Evolutionary conservation across 2,888 invertebrate genomes (phyloP).

Genomic region (Drosophila falleni): DNA sequence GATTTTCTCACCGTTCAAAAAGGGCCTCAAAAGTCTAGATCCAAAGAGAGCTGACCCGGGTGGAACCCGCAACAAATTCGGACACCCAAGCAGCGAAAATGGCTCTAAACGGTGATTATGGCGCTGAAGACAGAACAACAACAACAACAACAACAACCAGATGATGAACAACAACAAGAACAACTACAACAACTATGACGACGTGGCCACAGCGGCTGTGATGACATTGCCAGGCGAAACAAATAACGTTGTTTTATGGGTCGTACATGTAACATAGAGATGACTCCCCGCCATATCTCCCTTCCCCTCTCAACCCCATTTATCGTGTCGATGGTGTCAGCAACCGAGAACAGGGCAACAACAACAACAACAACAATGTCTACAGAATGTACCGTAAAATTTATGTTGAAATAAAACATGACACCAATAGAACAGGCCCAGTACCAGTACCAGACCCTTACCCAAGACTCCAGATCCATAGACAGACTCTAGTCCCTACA

Average conservation of each 20-base stretch:
- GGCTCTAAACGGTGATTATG: constrained; percentile 72
- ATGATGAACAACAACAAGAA: not conserved
- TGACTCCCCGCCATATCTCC: constrained; percentile 9
- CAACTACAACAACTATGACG: constrained; percentile 23
- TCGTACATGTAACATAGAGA: constrained; percentile 59
- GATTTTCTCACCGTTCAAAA: constrained; percentile 59
- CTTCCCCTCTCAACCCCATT: not conserved
- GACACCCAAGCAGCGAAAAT: constrained; percentile 71
- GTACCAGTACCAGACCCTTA: constrained; percentile 4
- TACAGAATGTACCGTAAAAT: constrained; percentile 59
- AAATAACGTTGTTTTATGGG: constrained; percentile 71
- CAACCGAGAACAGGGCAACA: constrained; percentile 22
- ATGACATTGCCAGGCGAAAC: constrained; percentile 67
- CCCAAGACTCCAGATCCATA: constrained; percentile 16
- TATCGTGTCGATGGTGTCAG: constrained; percentile 24
- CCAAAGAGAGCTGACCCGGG: constrained; percentile 31
- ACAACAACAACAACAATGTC: constrained; percentile 21
- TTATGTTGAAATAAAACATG: constrained; percentile 72
- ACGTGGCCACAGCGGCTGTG: constrained; percentile 46
- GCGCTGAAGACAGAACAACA: constrained; percentile 35
- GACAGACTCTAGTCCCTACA: constrained; percentile 5
- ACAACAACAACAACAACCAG: constrained; percentile 2
- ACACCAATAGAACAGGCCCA: constrained; percentile 41
- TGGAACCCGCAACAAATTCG: constrained; percentile 66
- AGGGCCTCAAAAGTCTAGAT: constrained; percentile 5